These are phyloP conservation scores for Clinocottus analis DNA, from an alignment of 2,113 vertebrate species.

Conservation along the genomic window DNA sequence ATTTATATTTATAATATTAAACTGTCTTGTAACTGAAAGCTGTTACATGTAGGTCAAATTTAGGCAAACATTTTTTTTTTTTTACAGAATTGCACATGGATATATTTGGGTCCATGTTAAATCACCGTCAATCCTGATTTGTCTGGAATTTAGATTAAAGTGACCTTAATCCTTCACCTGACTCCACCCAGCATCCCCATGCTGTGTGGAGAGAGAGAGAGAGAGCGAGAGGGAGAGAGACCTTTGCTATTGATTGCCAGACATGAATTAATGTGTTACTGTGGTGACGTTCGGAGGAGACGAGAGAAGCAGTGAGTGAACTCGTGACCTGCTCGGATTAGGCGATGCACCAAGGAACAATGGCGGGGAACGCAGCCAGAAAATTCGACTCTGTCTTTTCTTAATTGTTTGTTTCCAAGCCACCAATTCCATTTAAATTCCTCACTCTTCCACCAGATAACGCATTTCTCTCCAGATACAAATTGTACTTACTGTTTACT, in stretches of 20 bases:
- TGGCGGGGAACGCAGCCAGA: slow-evolving; percentile 49
- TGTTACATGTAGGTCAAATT: slow-evolving; percentile 30
- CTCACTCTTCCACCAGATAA: slow-evolving; percentile 39
- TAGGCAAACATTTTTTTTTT: background rate
- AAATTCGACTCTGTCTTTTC: slow-evolving; percentile 41
- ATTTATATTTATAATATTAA: background rate
- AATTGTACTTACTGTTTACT: slow-evolving; percentile 43
- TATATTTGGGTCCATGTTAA: slow-evolving; percentile 50
- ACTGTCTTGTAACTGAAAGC: background rate
- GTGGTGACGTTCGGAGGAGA: slow-evolving; percentile 30
- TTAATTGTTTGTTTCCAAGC: slow-evolving; percentile 54
- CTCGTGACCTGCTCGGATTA: slow-evolving; percentile 53
- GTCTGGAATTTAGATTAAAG: slow-evolving; percentile 69
- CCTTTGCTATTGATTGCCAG: slow-evolving; percentile 14
- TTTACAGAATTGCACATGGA: slow-evolving; percentile 22
- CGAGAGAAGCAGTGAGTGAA: slow-evolving; percentile 37
- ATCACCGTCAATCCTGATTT: slow-evolving; percentile 56
- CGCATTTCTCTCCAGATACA: slow-evolving; percentile 42
- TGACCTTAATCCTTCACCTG: slow-evolving; percentile 76
- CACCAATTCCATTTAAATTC: slow-evolving; percentile 52
- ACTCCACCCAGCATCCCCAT: slow-evolving; percentile 27
- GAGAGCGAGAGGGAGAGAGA: background rate
- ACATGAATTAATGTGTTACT: slow-evolving; percentile 29
- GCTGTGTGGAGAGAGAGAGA: background rate
- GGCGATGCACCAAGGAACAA: slow-evolving; percentile 39